Percentiles rank a stretch among this genome's conserved stretches.
Evolutionary conservation across 2,888 invertebrate species (phyloP).

Genomic region (Gortyna flavago): DNA sequence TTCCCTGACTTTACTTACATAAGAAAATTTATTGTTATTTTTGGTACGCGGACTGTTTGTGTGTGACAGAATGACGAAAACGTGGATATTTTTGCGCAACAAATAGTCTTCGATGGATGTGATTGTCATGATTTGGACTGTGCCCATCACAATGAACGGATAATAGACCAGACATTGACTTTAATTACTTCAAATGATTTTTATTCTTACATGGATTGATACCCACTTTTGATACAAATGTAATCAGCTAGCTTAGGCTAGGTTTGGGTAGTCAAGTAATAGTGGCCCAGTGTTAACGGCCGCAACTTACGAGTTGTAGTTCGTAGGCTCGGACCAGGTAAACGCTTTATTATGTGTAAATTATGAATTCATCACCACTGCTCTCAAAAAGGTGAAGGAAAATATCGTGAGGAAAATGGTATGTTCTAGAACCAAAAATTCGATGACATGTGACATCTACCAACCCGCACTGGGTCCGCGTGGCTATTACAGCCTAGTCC

Average conservation of each 20-base stretch:
- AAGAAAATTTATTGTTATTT: background rate
- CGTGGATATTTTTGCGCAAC: background rate
- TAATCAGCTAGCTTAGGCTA: background rate
- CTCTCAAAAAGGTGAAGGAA: background rate
- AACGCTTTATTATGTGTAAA: background rate
- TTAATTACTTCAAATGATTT: background rate
- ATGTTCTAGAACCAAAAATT: too few relatives aligned
- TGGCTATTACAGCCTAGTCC: too few relatives aligned
- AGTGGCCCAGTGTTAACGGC: background rate
- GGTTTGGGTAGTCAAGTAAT: background rate
- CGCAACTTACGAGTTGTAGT: background rate
- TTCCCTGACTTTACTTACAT: background rate
- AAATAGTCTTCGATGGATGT: background rate
- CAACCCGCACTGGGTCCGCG: too few relatives aligned
- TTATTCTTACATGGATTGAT: background rate
- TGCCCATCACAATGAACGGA: too few relatives aligned
- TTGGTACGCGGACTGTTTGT: background rate
- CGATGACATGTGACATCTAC: too few relatives aligned
- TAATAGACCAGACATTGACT: background rate
- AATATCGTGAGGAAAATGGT: too few relatives aligned
- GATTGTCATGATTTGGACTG: background rate
- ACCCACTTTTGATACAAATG: background rate
- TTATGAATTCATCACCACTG: background rate
- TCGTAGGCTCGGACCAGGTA: background rate
- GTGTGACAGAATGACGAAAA: background rate